Percentiles rank a stretch among this genome's conserved stretches.
Conservation (phyloP, 2,888 invertebrate genomes). For the Heliconius cydno region DNA sequence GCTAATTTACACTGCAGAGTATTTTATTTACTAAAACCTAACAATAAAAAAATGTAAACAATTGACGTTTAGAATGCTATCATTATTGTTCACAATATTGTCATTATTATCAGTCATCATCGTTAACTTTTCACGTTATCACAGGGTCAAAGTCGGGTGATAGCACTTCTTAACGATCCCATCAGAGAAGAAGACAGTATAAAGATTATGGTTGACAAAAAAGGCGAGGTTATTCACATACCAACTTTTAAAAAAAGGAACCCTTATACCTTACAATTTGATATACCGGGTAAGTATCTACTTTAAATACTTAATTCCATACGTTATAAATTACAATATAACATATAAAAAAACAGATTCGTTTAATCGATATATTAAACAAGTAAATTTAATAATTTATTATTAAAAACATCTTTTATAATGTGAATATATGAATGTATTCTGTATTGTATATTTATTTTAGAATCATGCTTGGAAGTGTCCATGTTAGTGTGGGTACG, state of each 20-base stretch:
- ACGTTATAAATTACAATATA: background rate
- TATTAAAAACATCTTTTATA: background rate
- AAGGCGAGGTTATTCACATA: constrained; percentile 90
- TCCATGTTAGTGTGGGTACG: constrained; percentile 92
- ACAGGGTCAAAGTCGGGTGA: constrained; percentile 92
- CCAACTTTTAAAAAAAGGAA: constrained; percentile 90
- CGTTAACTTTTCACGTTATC: constrained; percentile 48
- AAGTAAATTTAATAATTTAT: background rate
- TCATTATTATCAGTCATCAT: too few relatives aligned
- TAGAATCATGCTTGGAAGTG: constrained; percentile 90
- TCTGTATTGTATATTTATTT: constrained; percentile 29
- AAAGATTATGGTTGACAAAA: constrained; percentile 90
- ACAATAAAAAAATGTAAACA: too few relatives aligned
- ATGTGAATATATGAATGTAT: background rate
- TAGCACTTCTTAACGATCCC: constrained; percentile 91
- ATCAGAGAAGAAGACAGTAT: constrained; percentile 90
- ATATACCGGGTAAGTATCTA: constrained; percentile 85
- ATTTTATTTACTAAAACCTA: background rate
- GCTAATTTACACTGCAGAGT: background rate
- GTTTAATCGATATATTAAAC: background rate
- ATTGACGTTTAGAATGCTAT: too few relatives aligned
- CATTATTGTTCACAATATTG: too few relatives aligned
- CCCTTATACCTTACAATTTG: constrained; percentile 92
- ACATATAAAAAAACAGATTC: background rate
- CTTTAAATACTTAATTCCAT: background rate